Percentiles rank a stretch among this genome's conserved stretches.
Evolutionary conservation across 2,888 invertebrate genomes (phyloP).

Genomic region (Chirona hameri): DNA sequence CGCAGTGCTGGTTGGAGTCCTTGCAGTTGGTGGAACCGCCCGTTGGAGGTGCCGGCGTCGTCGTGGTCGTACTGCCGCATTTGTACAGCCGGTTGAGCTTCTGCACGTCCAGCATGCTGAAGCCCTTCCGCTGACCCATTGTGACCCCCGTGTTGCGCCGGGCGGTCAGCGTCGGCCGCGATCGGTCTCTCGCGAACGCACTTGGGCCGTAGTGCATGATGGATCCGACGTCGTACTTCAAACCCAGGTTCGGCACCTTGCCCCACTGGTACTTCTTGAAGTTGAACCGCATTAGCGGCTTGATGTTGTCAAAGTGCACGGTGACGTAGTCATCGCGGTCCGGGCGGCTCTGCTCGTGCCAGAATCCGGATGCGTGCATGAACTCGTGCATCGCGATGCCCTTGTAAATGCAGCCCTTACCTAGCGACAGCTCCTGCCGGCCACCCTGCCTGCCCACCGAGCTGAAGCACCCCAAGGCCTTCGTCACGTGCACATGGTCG

Average conservation of each 20-base stretch:
- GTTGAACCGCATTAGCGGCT: background rate
- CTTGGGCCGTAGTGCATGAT: slow-evolving; percentile 24
- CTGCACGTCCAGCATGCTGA: background rate
- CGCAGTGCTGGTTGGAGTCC: background rate
- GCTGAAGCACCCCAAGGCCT: background rate
- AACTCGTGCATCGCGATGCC: slow-evolving; percentile 28
- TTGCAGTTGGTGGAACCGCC: background rate
- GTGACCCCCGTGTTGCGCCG: background rate
- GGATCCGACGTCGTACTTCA: slow-evolving; percentile 22
- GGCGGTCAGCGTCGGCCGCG: background rate
- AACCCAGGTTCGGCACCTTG: background rate
- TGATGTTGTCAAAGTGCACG: background rate
- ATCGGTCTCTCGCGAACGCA: background rate
- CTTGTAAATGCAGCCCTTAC: slow-evolving; percentile 4
- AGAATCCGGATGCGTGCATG: slow-evolving; percentile 22
- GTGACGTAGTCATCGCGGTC: background rate
- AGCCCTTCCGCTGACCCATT: background rate
- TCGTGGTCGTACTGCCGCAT: background rate
- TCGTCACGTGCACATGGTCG: background rate
- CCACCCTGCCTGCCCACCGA: background rate
- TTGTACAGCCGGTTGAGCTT: slow-evolving; percentile 5
- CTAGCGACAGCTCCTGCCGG: slow-evolving; percentile 25
- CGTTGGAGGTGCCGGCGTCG: background rate
- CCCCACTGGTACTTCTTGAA: slow-evolving; percentile 13
- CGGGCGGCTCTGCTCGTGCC: slow-evolving; percentile 28